Base-by-base conservation (phyloP, 2,797 vertebrate species). In the Columba guinea region DNA sequence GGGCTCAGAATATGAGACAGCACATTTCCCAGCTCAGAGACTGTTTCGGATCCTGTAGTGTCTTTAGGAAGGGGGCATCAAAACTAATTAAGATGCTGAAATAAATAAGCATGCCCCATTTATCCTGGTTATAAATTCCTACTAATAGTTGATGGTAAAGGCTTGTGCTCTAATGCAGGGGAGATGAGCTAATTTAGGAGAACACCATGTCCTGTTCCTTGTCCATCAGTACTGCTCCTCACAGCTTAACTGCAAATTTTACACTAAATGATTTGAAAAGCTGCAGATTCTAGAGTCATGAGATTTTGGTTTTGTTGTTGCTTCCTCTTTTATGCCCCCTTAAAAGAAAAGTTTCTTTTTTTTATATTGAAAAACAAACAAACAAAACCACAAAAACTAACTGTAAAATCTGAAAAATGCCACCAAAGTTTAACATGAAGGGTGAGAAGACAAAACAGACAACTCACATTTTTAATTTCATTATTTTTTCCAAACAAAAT, bases 41-140 rank as follows among this genome's bases (percentile, higher is more conserved):
- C 34, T 14, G 18, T 21, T 76, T 82, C 3, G 4, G 44, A 67
- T 73, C 35, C 63, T 73, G 28, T 78, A 80, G 77, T 51, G 30
- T 44, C 34, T 80, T 94, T 62, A 68, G 71, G 73, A 96, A 86
- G 20, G 21, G 35, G 28, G 4, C 19, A 89, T 69, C 15, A 6
- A 51, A 90, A 69, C 26, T 82, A 87, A 68, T 77, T 68, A 85
- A 73, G 34, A 58, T 48, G 51, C 65, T 84, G 73, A 74, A 89
- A 92, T 30, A 65, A 75, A 70, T 44, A 69, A 91, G 39, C 19
- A 89, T 30, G 30, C 35, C 27, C 28, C 48, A 77, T 85, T 85
- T 81, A 60, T 92, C 59, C 53, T 75, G 48, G 24, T n/a, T 81
- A 59, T 55, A 79, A 94, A 93, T 71, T 78, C 59, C 63, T 69